Evolutionary conservation across 2,113 vertebrate species (phyloP).

Genomic region (Plecotus auritus): DNA sequence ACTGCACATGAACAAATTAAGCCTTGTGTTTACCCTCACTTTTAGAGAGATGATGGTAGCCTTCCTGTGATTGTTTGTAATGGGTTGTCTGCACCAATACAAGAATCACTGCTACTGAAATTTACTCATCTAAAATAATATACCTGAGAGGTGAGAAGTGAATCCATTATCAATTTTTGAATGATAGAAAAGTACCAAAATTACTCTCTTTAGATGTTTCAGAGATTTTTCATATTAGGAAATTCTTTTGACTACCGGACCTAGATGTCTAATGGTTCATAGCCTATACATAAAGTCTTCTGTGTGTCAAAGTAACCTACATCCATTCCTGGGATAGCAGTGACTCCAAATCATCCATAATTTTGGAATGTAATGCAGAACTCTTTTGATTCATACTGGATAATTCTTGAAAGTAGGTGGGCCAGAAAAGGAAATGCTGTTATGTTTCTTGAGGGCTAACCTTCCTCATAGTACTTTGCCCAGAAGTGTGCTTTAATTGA

Average conservation of each 20-base stretch:
- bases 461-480: neutral
- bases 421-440: neutral
- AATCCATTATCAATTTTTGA: conserved; percentile 54
- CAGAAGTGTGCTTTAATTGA: neutral
- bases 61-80: conserved; percentile 51
- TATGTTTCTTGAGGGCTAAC: neutral
- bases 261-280: conserved; percentile 15
- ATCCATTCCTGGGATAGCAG: neutral
- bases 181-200: conserved; percentile 56
- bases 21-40: conserved; percentile 34
- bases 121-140: conserved; percentile 54
- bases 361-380: neutral
- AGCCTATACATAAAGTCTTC: conserved; percentile 10
- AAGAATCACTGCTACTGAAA: conserved; percentile 22
- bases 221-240: conserved; percentile 39
- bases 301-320: neutral
- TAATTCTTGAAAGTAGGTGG: neutral
- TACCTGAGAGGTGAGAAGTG: neutral
- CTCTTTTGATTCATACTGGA: neutral
- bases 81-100: conserved; percentile 28
- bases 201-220: conserved; percentile 53
- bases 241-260: conserved; percentile 22
- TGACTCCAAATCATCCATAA: neutral
- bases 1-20: conserved; percentile 55
- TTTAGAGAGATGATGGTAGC: conserved; percentile 17